Evolutionary conservation across 1,140 invertebrate genomes (phyloP), one percentile per base, ranked within the genome.

Genomic region (Reticulitermes speratus): DNA sequence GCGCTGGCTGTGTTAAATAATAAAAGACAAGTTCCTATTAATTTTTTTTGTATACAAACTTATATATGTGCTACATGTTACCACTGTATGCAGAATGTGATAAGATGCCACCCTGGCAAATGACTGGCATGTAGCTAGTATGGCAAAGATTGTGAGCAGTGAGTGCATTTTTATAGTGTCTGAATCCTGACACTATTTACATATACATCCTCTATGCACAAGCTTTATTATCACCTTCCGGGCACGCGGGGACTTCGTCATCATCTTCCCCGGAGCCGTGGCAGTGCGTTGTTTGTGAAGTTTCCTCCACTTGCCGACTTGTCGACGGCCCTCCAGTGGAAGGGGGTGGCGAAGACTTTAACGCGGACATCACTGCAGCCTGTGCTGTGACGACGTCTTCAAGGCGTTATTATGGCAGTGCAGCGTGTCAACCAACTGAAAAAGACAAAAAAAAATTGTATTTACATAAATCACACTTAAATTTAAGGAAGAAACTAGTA

Each of bases 201-300:
- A 75, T 75, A n/a, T 75, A 30, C n/a, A 75, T 8, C 8, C 3
- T 75, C n/a, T 75, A 25, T 30, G 65, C 19, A 30, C 14, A 75
- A 75, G 65, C 65, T n/a, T 75, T 75, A n/a, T 30, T 75, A 6
- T 30, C 65, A 75, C 65, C 65, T 75, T 75, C n/a, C 5, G 65
- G 65, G n/a, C 65, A 30, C 65, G 65, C 6, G n/a, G 25, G n/a
- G 65, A 30, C 65, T 30, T 75, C 65, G n/a, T 75, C 65, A 3
- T 75, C 65, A 75, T 75, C 65, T 2, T 75, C 65, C n/a, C 65
- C n/a, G n/a, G 65, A 75, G n/a, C 65, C 65, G 65, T 75, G 65
- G n/a, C 65, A 75, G n/a, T 14, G 65, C n/a, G 65, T 30, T 75
- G 25, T 8, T 30, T 75, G 25, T 75, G 65, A 75, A 2, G 65